Percentiles rank a stretch among this genome's conserved stretches.
Conservation (phyloP, 2,888 invertebrate species). For the Atrina japonica region DNA sequence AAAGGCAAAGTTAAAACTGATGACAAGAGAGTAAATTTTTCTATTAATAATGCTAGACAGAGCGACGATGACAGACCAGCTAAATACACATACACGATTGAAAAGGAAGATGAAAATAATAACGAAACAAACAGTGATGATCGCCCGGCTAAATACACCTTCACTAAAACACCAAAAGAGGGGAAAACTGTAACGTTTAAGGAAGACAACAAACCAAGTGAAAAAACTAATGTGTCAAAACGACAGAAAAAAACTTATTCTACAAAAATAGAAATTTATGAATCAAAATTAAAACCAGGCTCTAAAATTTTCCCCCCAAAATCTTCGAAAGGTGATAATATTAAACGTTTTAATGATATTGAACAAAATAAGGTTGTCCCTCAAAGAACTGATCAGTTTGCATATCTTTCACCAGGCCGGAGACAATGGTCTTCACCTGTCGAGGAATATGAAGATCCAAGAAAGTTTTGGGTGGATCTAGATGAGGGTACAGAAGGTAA, state of each 20-base stretch:
- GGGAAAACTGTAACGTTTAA: conserved; percentile 16
- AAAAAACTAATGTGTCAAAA: not conserved
- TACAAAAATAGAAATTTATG: not conserved
- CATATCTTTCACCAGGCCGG: conserved; percentile 14
- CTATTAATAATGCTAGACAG: not conserved
- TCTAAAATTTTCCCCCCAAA: not conserved
- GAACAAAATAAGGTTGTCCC: not conserved
- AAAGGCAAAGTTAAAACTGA: not conserved
- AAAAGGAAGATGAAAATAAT: conserved; percentile 1
- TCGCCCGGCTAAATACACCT: conserved; percentile 4
- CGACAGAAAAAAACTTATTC: too few species aligned
- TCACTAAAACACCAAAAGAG: not conserved
- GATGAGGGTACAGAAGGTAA: conserved; percentile 16
- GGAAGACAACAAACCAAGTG: conserved; percentile 1
- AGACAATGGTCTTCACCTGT: conserved; percentile 32
- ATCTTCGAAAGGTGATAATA: not conserved
- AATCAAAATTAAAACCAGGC: not conserved
- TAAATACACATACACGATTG: conserved; percentile 26
- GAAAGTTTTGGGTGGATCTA: conserved; percentile 31
- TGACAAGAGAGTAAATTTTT: conserved; percentile 5
- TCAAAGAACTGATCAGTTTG: too few species aligned
- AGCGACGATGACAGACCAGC: conserved; percentile 20
- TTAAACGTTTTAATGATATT: conserved; percentile 4
- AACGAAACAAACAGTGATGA: not conserved
- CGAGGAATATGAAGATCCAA: conserved; percentile 29